Evolutionary conservation across 1,140 invertebrate genomes (phyloP).

Genomic region (Zophobas atratus): DNA sequence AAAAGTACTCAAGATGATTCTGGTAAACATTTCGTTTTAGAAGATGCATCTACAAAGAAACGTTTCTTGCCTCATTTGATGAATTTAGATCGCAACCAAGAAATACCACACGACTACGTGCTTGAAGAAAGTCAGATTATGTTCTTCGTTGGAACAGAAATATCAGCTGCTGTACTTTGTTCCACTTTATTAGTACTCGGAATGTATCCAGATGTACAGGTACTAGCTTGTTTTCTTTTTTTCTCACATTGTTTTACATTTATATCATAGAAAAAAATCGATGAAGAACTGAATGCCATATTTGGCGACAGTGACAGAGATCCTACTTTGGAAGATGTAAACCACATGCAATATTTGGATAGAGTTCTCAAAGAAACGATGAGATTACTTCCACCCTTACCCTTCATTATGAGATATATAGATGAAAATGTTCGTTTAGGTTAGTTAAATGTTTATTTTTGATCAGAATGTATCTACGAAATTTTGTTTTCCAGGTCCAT

Average conservation of each 20-base stretch:
- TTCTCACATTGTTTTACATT: too few species aligned
- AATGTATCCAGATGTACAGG: too few species aligned
- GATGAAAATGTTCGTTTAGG: not conserved
- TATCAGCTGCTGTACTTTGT: not conserved
- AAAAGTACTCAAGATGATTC: not conserved
- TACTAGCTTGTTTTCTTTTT: too few species aligned
- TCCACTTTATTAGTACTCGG: too few species aligned
- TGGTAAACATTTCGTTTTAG: too few species aligned
- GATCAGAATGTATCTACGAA: too few species aligned
- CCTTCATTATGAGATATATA: not conserved
- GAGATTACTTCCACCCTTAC: not conserved
- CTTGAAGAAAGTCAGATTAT: too few species aligned
- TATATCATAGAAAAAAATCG: not conserved
- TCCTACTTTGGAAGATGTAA: constrained; percentile 1
- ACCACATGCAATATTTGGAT: constrained; percentile 6
- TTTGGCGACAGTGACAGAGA: not conserved
- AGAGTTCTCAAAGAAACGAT: constrained; percentile 11
- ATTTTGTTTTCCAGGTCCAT: too few species aligned
- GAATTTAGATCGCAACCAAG: not conserved
- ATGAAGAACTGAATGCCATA: not conserved
- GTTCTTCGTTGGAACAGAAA: too few species aligned
- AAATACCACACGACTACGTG: not conserved
- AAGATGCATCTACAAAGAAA: not conserved
- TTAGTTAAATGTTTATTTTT: not conserved
- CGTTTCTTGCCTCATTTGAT: not conserved